phyloP scores from a whole-genome alignment of 2,888 invertebrate species.

The Trissolcus japonicus region DNA sequence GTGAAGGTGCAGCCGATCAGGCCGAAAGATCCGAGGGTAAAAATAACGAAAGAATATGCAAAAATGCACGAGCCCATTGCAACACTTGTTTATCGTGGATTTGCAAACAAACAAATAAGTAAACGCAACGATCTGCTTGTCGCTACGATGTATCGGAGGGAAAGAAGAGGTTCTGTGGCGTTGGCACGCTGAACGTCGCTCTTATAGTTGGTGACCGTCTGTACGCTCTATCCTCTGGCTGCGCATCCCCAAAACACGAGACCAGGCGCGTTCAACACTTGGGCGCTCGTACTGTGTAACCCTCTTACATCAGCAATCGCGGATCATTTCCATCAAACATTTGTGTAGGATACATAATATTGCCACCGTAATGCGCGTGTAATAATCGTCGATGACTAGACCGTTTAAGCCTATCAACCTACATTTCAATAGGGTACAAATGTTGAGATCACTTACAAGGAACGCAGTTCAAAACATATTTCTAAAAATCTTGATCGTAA shows the following conservation, averaged over 20 bases:
- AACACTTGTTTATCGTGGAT: constrained; percentile 13
- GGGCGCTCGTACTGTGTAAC: constrained; percentile 45
- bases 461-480: no score
- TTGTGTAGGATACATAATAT: constrained; percentile 9
- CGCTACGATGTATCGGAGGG: constrained; percentile 33
- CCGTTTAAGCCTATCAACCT: background rate
- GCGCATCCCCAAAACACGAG: constrained; percentile 58
- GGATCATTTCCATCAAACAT: constrained; percentile 34
- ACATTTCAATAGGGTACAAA: no score
- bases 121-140: constrained; percentile 12
- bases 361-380: constrained; percentile 9
- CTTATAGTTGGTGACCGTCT: constrained; percentile 56
- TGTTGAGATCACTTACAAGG: no score
- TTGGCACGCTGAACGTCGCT: constrained; percentile 55
- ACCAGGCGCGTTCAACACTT: constrained; percentile 49
- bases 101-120: constrained; percentile 21
- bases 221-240: constrained; percentile 56
- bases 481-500: no score
- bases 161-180: constrained; percentile 55
- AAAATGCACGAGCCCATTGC: constrained; percentile 28
- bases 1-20: constrained; percentile 32
- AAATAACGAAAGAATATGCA: constrained; percentile 12
- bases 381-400: constrained; percentile 21
- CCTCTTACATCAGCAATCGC: constrained; percentile 35
- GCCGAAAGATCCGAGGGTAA: constrained; percentile 33